phyloP scores from a whole-genome alignment of 2,888 invertebrate genomes.

The Deilephila elpenor region DNA sequence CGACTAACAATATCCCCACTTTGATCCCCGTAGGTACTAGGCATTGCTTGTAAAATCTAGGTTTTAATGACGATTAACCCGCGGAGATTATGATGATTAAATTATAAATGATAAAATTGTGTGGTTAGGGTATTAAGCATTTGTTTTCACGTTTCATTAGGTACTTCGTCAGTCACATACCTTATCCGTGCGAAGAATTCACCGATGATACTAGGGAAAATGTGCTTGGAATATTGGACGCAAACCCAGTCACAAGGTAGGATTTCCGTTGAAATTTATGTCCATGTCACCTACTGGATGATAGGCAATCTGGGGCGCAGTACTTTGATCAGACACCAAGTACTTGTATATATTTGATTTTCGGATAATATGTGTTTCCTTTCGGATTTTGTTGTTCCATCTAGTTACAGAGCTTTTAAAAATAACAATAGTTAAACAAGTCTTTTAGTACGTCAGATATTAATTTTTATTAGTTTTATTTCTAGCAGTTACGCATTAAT shows the following conservation, averaged over 20 bases:
- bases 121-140: constrained; percentile 24
- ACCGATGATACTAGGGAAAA: background rate
- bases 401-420: no score
- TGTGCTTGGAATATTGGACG: background rate
- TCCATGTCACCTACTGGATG: background rate
- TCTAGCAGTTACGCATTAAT: no score
- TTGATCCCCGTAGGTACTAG: background rate
- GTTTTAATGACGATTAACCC: background rate
- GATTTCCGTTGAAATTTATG: background rate
- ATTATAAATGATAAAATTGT: background rate
- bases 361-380: background rate
- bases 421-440: background rate
- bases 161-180: constrained; percentile 60
- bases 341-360: no score
- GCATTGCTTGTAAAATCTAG: background rate
- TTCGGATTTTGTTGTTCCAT: constrained; percentile 5
- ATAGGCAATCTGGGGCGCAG: constrained; percentile 4
- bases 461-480: background rate
- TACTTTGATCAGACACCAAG: background rate
- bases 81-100: background rate
- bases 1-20: background rate
- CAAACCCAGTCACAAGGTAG: constrained; percentile 10
- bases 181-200: constrained; percentile 1
- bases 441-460: background rate
- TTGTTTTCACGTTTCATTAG: constrained; percentile 45